These are phyloP conservation scores for Spilosoma lubricipeda DNA, from an alignment of 2,888 invertebrate species.

Conservation along the genomic window DNA sequence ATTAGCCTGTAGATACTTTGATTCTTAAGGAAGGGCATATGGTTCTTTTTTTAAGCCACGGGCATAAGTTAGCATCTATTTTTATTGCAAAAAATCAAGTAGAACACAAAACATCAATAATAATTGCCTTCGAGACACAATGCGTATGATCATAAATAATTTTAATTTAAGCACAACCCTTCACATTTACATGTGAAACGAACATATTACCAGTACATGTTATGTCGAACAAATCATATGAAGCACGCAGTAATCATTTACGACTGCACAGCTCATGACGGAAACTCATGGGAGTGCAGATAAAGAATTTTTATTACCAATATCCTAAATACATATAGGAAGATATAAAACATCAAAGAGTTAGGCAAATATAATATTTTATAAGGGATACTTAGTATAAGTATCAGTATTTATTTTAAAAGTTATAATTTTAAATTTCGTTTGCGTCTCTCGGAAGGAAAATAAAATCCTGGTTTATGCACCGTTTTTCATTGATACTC, in stretches of 20 bases:
- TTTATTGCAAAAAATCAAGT: background rate
- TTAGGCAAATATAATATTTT: background rate
- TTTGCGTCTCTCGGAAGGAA: no score
- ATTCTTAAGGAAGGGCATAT: no score
- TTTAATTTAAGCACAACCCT: constrained; percentile 30
- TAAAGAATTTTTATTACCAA: background rate
- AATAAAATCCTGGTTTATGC: no score
- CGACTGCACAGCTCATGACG: constrained; percentile 12
- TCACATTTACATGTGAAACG: constrained; percentile 5
- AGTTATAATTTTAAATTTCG: background rate
- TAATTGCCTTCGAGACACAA: constrained; percentile 40
- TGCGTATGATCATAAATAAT: constrained; percentile 45
- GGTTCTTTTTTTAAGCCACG: no score
- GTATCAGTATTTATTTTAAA: background rate
- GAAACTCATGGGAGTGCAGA: background rate
- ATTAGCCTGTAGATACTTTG: no score
- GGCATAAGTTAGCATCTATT: background rate
- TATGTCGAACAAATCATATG: background rate
- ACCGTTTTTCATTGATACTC: no score
- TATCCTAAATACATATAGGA: background rate
- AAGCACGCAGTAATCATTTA: background rate
- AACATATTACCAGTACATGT: background rate
- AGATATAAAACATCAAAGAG: constrained; percentile 1
- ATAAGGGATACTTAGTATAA: background rate
- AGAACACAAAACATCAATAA: constrained; percentile 20